Percentiles rank a stretch among this genome's conserved stretches.
Evolutionary conservation across 2,888 invertebrate species (phyloP).

Genomic region (Tridacna crocea): DNA sequence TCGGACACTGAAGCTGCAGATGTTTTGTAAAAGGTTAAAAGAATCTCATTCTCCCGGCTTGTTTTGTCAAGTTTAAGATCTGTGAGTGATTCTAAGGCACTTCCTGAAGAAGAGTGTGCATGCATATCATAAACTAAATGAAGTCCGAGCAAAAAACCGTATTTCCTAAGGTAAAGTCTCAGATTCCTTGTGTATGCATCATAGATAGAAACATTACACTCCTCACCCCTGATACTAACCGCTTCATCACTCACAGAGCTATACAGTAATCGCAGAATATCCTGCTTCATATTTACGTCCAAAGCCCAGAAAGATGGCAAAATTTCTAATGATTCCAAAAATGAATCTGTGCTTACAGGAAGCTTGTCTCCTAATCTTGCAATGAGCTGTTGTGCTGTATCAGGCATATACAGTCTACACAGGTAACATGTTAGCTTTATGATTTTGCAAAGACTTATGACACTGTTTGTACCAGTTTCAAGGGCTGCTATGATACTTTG

Average conservation of each 20-base stretch:
- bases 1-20: constrained; percentile 16
- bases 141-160: neutral
- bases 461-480: neutral
- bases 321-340: constrained; percentile 18
- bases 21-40: constrained; percentile 32
- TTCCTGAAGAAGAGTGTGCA: neutral
- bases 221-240: neutral
- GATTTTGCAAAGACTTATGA: neutral
- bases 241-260: neutral
- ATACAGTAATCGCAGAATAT: neutral
- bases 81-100: constrained; percentile 2
- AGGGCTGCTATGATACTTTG: neutral
- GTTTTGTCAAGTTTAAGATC: constrained; percentile 45
- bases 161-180: neutral
- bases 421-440: neutral
- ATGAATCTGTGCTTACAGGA: neutral
- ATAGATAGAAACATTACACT: neutral
- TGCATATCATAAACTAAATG: neutral
- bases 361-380: neutral
- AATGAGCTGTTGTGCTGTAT: neutral
- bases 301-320: constrained; percentile 3
- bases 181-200: neutral
- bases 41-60: neutral
- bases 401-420: neutral
- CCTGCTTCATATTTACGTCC: neutral